Base-by-base conservation (phyloP, 2,113 vertebrate species). In the Takifugu flavidus region DNA sequence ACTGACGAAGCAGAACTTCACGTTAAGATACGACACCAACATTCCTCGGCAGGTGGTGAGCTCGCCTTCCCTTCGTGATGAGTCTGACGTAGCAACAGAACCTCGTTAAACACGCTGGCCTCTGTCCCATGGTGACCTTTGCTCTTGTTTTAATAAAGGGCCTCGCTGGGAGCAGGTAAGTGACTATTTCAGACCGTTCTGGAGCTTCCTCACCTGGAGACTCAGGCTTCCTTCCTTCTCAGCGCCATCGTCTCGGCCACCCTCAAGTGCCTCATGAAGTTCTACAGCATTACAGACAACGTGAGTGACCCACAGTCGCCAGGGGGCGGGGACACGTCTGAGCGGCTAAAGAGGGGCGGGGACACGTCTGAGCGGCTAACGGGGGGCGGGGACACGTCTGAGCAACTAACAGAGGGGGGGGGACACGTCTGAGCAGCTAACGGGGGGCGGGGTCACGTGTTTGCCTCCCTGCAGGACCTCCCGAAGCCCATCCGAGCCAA, bases 11-110 rank as follows among this genome's bases (percentile, higher is more conserved):
- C 89, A 93, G 83, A 94, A 94, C 74, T 94, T 94, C 77, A 93
- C 92, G 0, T 81, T 94, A 27, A 93, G 91, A 67, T 94, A 93
- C 3, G 91, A 94, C 77, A 93, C 92, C 69, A 94, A 94, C 80
- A 92, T 94, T 75, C 92, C 92, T 49, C 88, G 92, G 2, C 92
- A 94, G 52, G 92, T 94, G 91, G 92, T 93, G 56, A 89, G 91
- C 49, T 60, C 56, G 31, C 25, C 7, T 45, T 31, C 42, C 42
- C 6, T 26, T 11, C 20, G 20, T 7, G 25, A 13, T 51, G 49
- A 20, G 25, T 25, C 10, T 25, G 3, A 26, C 25, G 12, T 3
- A 52, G 4, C 12, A 13, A 27, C 4, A 27, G 12, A 31, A 20
- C 20, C 20, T 20, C 20, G 34, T 39, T 50, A 4, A 7, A n/a